Percentiles rank a stretch among this genome's conserved stretches.
These are phyloP conservation scores for Actenoides hombroni DNA, from an alignment of 2,113 vertebrate genomes.

Conservation along the genomic window DNA sequence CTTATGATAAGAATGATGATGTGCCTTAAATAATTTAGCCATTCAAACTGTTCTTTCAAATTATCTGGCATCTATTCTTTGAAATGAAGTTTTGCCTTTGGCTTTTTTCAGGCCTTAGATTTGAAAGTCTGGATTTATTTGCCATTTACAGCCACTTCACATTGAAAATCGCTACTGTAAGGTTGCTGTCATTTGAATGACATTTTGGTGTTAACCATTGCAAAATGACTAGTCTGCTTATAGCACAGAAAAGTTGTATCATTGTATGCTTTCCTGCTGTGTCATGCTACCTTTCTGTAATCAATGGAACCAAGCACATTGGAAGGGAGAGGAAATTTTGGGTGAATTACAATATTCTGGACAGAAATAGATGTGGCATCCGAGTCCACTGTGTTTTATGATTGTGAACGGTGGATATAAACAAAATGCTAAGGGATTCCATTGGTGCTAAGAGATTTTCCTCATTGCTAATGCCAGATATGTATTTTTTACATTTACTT, in stretches of 20 bases:
- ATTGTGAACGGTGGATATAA: neutral
- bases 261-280: rapidly evolving
- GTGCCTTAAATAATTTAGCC: neutral
- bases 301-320: rapidly evolving
- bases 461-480: neutral
- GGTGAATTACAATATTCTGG: neutral
- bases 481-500: neutral
- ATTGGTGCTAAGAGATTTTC: neutral
- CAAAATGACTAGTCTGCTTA: neutral
- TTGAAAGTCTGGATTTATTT: neutral
- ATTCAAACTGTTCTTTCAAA: neutral
- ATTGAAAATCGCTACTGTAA: neutral
- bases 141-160: neutral
- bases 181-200: neutral
- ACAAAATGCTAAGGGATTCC: neutral
- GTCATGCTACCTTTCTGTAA: neutral
- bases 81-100: neutral
- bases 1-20: neutral
- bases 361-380: neutral
- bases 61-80: neutral
- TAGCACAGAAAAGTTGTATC: neutral
- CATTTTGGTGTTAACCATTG: neutral
- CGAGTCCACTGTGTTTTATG: neutral
- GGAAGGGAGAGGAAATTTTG: neutral
- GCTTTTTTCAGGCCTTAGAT: neutral